Conservation (phyloP, 2,888 invertebrate species). For the Prionchulus punctatus region DNA sequence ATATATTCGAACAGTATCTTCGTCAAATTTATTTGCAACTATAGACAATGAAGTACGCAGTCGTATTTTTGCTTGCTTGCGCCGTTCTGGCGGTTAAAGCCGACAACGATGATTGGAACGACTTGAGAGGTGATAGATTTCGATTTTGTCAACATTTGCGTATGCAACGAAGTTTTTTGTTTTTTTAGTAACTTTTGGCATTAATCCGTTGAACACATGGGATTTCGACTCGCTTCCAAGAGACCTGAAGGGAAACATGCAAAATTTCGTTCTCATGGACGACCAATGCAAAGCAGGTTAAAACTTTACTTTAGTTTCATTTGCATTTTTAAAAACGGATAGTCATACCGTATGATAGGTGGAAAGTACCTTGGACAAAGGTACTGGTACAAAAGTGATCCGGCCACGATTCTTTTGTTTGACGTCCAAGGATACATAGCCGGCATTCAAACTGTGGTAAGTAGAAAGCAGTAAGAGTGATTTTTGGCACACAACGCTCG, state of each 20-base stretch:
- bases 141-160: too few species aligned
- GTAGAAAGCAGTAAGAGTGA: too few species aligned
- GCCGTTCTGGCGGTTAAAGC: too few species aligned
- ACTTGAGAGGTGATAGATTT: too few species aligned
- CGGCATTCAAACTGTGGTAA: slow-evolving; percentile 31
- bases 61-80: too few species aligned
- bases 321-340: neutral
- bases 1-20: too few species aligned
- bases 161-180: too few species aligned
- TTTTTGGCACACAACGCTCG: too few species aligned
- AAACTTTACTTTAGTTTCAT: neutral
- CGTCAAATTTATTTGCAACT: too few species aligned
- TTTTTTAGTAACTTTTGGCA: slow-evolving; percentile 1
- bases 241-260: neutral
- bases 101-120: too few species aligned
- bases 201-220: neutral
- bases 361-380: slow-evolving; percentile 23
- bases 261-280: neutral
- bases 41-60: too few species aligned
- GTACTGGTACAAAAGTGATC: slow-evolving; percentile 26
- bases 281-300: neutral
- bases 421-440: slow-evolving; percentile 33
- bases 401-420: slow-evolving; percentile 27
- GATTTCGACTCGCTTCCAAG: neutral
- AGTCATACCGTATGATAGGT: neutral